Base-by-base conservation (phyloP, 1,140 invertebrate genomes). In the Euschistus heros region DNA sequence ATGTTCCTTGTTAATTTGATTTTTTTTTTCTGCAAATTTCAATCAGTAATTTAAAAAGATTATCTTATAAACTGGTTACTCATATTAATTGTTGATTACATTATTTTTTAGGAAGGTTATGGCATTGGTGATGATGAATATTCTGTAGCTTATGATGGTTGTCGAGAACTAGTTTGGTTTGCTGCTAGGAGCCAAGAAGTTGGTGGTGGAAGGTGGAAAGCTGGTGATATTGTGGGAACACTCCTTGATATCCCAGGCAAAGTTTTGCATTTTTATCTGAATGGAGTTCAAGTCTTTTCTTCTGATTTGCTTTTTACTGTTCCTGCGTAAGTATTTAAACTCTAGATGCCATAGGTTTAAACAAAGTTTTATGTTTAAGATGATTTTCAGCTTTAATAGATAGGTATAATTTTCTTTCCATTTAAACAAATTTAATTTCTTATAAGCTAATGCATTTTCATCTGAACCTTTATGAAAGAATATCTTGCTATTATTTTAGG, bases 121-220 rank as follows among this genome's bases (percentile, higher is more conserved):
- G 92, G 92, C n/a, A 95, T 96, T 68, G 93, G 93, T 33, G 93
- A 97, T 75, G 93, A 96, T 76, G 82, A 88, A 69, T 91, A 83
- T 77, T 94, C 91, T 0, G 77, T 96, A 67, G 87, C 92, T 1
- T 96, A 92, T 74, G 94, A 97, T 78, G 93, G 94, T 0, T 96
- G 92, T 76, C 81, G 93, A 42, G 84, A 86, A 74, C 77, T 94
- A 44, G 84, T 96, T 63, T 97, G 93, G 93, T 85, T 92, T 72
- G 88, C 89, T 75, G 91, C 91, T 3, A 81, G 83, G 67, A 88
- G 88, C 65, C 82, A 85, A 66, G 75, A 82, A 22, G 82, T 84
- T 65, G 73, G 76, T 24, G 78, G 87, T 70, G 79, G 81, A 0
- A 78, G 82, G 63, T 96, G 92, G 92, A 81, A 83, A 73, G 80